A percentile compares a stretch with the other conserved stretches of the same genome.
phyloP scores from a whole-genome alignment of 2,888 invertebrate genomes.

The Pollenia amentaria region DNA sequence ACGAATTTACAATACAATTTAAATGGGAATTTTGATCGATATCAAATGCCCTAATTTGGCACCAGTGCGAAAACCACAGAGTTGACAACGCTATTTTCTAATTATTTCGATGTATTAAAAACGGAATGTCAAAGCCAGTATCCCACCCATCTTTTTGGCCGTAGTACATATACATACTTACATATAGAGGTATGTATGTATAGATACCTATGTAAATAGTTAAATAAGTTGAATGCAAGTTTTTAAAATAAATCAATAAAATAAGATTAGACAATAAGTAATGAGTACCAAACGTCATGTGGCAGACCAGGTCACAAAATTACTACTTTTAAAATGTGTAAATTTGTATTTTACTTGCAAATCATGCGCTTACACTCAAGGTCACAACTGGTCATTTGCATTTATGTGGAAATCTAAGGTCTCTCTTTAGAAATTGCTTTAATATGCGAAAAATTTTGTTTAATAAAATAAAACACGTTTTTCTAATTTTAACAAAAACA shows the following conservation, averaged over 20 bases:
- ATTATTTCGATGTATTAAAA: no score
- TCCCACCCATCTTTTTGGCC: no score
- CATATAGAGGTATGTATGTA: background rate
- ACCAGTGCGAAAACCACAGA: no score
- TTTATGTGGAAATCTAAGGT: constrained; percentile 19
- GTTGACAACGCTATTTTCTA: no score
- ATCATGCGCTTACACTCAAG: constrained; percentile 76
- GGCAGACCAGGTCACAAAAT: background rate
- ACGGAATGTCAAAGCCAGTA: no score
- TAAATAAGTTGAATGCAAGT: no score
- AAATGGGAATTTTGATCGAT: no score
- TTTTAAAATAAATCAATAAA: constrained; percentile 44
- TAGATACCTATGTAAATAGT: background rate
- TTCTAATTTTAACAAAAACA: background rate
- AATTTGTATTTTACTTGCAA: constrained; percentile 65
- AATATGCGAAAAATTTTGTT: constrained; percentile 6
- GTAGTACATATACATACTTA: background rate
- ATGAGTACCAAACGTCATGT: background rate
- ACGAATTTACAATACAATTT: no score
- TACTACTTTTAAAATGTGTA: constrained; percentile 8
- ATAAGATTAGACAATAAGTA: background rate
- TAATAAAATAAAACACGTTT: constrained; percentile 49
- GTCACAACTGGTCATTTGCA: constrained; percentile 74
- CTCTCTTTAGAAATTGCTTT: constrained; percentile 34
- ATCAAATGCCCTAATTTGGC: no score